A percentile compares a stretch with the other conserved stretches of the same genome.
These are phyloP conservation scores for Drosophila bifasciata DNA, from an alignment of 1,140 invertebrate genomes.

Conservation along the genomic window DNA sequence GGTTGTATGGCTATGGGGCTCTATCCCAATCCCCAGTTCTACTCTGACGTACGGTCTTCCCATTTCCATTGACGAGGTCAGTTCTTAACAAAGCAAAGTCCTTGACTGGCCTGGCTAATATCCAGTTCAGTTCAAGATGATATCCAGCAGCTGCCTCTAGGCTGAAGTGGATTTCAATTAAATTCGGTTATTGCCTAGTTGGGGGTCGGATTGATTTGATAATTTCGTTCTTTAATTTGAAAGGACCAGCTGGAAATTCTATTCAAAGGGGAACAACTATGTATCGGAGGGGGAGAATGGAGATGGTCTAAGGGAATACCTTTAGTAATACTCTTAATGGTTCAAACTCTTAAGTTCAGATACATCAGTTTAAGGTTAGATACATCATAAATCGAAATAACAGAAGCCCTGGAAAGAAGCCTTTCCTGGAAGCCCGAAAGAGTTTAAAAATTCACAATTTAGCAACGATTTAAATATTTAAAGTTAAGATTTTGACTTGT, in stretches of 20 bases:
- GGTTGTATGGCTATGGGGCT: conserved; percentile 28
- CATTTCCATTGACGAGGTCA: conserved; percentile 74
- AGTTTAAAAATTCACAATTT: background rate
- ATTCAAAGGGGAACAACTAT: background rate
- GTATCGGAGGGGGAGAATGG: no score
- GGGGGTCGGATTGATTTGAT: conserved; percentile 30
- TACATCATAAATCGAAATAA: no score
- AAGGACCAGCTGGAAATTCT: background rate
- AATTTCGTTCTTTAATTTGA: conserved; percentile 1
- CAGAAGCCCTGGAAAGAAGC: no score
- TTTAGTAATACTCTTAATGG: no score
- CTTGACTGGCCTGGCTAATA: conserved; percentile 42
- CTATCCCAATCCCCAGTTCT: conserved; percentile 10
- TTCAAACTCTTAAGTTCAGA: no score
- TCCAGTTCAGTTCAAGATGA: conserved; percentile 5
- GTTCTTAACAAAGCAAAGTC: conserved; percentile 65
- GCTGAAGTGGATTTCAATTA: conserved; percentile 41
- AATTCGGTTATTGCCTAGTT: conserved; percentile 15
- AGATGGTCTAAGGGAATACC: no score
- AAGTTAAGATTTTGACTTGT: no score
- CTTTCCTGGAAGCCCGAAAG: no score
- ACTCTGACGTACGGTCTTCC: conserved; percentile 2
- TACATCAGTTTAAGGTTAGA: no score
- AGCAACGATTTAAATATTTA: background rate
- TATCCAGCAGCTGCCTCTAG: background rate